These are phyloP conservation scores for Eubasilissa splendida DNA, from an alignment of 2,888 invertebrate genomes.

Conservation along the genomic window DNA sequence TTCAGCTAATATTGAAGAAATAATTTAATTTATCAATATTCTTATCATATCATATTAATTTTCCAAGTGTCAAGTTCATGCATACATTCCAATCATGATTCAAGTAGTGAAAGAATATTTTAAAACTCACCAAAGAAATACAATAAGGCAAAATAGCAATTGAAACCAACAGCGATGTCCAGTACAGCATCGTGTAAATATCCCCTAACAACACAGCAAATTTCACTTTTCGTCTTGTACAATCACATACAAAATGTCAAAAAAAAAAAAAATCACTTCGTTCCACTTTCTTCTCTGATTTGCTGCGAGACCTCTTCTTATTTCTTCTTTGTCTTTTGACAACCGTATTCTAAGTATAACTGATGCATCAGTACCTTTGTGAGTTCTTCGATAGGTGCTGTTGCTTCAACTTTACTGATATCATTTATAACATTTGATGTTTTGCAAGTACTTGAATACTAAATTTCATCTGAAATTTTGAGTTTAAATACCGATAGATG, in stretches of 20 bases:
- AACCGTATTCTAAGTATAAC: background rate
- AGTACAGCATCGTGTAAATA: background rate
- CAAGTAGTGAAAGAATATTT: background rate
- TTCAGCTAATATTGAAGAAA: too few relatives aligned
- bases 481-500: too few relatives aligned
- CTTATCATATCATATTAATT: too few relatives aligned
- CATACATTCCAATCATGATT: background rate
- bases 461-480: too few relatives aligned
- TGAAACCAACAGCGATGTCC: background rate
- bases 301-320: background rate
- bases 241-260: background rate
- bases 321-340: slow-evolving; percentile 4
- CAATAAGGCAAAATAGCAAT: background rate
- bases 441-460: too few relatives aligned
- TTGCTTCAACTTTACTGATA: too few relatives aligned
- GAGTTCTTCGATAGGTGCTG: too few relatives aligned
- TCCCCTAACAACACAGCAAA: background rate
- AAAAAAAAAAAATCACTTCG: background rate
- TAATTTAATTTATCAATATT: too few relatives aligned
- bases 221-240: background rate
- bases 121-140: slow-evolving; percentile 3
- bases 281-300: background rate
- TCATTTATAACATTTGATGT: too few relatives aligned
- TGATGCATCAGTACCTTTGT: background rate
- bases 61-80: too few relatives aligned